Conservation (phyloP, 2,888 invertebrate genomes). For the Hanleya hanleyi region DNA sequence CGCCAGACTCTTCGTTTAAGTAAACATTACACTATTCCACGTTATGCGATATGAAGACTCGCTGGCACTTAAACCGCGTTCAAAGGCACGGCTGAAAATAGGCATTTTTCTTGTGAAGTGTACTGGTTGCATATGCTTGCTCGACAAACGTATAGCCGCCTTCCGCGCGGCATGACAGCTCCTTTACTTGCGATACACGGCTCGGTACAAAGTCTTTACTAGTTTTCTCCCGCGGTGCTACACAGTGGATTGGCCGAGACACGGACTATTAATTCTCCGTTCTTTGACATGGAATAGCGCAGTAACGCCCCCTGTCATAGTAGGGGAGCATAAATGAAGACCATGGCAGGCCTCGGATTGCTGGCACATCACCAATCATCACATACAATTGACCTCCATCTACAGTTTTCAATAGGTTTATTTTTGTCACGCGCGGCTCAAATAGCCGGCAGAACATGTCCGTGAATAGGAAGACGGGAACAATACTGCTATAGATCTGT, state of each 20-base stretch:
- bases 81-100: too few relatives aligned
- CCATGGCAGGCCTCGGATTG: not conserved
- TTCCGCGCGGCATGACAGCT: not conserved
- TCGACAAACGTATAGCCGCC: not conserved
- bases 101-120: too few relatives aligned
- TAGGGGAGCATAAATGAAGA: not conserved
- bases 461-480: conserved; percentile 3
- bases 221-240: not conserved
- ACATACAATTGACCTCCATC: not conserved
- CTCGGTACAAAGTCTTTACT: not conserved
- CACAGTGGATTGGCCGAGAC: not conserved
- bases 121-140: not conserved
- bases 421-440: not conserved
- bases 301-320: not conserved
- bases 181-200: not conserved
- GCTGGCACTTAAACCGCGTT: too few relatives aligned
- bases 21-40: not conserved
- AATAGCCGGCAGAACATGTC: not conserved
- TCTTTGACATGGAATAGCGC: not conserved
- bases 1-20: not conserved
- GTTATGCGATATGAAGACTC: not conserved
- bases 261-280: not conserved
- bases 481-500: too few relatives aligned
- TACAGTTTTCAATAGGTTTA: not conserved
- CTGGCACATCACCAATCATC: not conserved